A percentile compares a stretch with the other conserved stretches of the same genome.
Conservation (phyloP, 1,140 invertebrate species). For the Elymnias hypermnestra region DNA sequence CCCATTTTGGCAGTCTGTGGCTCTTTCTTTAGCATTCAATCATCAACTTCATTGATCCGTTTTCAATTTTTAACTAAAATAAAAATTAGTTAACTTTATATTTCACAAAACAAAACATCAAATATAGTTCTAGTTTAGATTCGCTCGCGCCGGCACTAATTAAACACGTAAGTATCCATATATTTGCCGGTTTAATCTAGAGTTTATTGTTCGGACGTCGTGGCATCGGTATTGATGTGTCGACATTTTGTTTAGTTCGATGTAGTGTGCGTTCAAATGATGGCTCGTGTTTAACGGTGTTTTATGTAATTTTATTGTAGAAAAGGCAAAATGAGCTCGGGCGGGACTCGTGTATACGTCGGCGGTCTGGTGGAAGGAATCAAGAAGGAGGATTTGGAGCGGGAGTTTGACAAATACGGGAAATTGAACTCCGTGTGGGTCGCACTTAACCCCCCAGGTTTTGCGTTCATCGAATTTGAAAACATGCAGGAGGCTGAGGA, state of each 20-base stretch:
- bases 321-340: slow-evolving; percentile 61
- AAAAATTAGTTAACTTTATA: slow-evolving; percentile 25
- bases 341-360: slow-evolving; percentile 88
- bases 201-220: slow-evolving; percentile 37
- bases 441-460: slow-evolving; percentile 86
- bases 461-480: slow-evolving; percentile 99
- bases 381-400: slow-evolving; percentile 92
- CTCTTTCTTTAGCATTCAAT: slow-evolving; percentile 47
- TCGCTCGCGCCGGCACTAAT: slow-evolving; percentile 20
- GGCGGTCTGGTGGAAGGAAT: slow-evolving; percentile 88
- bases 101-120: slow-evolving; percentile 16
- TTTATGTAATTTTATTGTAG: slow-evolving; percentile 38
- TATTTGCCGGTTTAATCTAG: slow-evolving; percentile 29
- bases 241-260: slow-evolving; percentile 71
- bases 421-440: slow-evolving; percentile 96
- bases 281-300: slow-evolving; percentile 6
- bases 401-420: slow-evolving; percentile 92
- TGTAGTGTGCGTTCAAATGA: slow-evolving; percentile 23
- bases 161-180: slow-evolving; percentile 45
- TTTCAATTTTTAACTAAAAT: slow-evolving; percentile 39
- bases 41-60: slow-evolving; percentile 59
- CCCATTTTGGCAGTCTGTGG: not conserved
- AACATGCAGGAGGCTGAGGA: slow-evolving; percentile 95
- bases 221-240: slow-evolving; percentile 58
- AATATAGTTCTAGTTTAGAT: slow-evolving; percentile 27